Percentiles rank a stretch among this genome's conserved stretches.
These are phyloP conservation scores for Siniperca chuatsi DNA, from an alignment of 2,113 vertebrate species.

Conservation along the genomic window DNA sequence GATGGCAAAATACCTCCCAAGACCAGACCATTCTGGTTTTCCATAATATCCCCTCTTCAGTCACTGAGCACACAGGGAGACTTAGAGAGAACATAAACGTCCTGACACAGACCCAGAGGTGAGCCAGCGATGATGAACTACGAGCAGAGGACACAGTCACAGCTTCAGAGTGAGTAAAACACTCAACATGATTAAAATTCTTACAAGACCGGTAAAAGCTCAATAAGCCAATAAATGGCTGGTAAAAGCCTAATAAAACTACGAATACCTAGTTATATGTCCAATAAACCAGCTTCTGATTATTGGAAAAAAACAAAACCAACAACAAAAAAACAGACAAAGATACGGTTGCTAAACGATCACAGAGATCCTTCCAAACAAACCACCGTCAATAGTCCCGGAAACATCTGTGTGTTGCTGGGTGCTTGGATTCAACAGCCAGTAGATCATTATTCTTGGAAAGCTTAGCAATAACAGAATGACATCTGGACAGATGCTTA, in stretches of 20 bases:
- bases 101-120: not conserved
- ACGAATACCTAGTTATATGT: not conserved
- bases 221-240: not conserved
- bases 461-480: constrained; percentile 30
- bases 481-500: not conserved
- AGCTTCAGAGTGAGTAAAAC: not conserved
- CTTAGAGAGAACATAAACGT: constrained; percentile 16
- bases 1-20: no score
- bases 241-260: constrained; percentile 1
- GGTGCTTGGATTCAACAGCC: not conserved
- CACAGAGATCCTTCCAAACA: constrained; percentile 8
- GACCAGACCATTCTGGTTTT: not conserved
- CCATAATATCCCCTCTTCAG: not conserved
- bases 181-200: not conserved
- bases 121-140: not conserved
- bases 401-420: not conserved
- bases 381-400: not conserved
- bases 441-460: constrained; percentile 15
- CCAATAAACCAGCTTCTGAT: not conserved
- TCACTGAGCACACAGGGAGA: not conserved
- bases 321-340: not conserved
- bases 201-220: not conserved
- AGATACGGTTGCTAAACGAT: constrained; percentile 1
- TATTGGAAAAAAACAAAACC: not conserved
- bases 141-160: not conserved